Base-by-base conservation (phyloP, 1,140 invertebrate genomes). In the Eriocheir sinensis region DNA sequence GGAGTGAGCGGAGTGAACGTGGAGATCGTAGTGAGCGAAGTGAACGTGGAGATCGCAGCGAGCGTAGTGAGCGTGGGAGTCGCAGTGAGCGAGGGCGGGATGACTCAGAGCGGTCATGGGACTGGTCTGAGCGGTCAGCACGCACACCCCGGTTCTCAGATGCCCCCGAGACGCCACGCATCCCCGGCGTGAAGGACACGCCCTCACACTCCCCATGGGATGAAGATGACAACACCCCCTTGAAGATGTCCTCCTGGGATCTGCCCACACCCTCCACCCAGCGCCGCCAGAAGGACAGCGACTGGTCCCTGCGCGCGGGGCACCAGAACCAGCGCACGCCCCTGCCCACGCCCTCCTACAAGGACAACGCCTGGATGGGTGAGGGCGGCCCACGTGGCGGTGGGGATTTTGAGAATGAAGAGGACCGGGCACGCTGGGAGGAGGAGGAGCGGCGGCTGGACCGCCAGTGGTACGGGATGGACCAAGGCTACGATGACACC, bases 391-490 rank as follows among this genome's bases (percentile, higher is more conserved):
- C 96, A 83, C 92, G 93, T 53, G 38, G 96, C 97, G 86, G 96
- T 96, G 95, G 95, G 96, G 95, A 95, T 97, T 96, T 97, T 97
- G 97, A 97, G 34, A 97, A 97, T 91, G 97, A 98, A 27, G 97
- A 98, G 80, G 98, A 99, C 60, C 97, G 98, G 44, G 97, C 98
- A 60, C 97, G 98, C 53, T 99, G 99, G 99, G 98, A 99, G 96
- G 98, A 99, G 96, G 99, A 99, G 96, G 98, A 99, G 97, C 98
- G 98, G 96, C 97, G 99, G 89, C 96, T 99, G 3, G 99, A 99
- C 96, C 97, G 99, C 89, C 99, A 99, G 96, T 99, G 99, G 99
- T 99, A 99, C 96, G 98, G 98, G 89, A 98, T 99, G 96, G 99
- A 99, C 96, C 98, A 99, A 97, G 99, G 98, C 96, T 98, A 99